Evolutionary conservation across 2,888 invertebrate genomes (phyloP), one percentile per base, ranked within the genome.

Genomic region (Junonia oenone): DNA sequence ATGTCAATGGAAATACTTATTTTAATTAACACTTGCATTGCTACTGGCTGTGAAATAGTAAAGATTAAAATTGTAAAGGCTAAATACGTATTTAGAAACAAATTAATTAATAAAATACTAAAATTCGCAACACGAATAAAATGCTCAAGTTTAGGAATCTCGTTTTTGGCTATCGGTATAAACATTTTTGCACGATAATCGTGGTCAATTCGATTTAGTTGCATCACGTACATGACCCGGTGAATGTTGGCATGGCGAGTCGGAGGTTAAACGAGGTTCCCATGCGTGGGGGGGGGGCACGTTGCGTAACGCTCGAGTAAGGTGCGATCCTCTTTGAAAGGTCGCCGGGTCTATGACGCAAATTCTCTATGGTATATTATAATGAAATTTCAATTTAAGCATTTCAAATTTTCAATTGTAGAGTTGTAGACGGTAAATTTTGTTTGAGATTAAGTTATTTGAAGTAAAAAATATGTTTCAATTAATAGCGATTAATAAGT

Each of bases 311-410:
- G 60, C 56, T 58, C 65, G 68, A 66, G 77, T 72, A 76, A 84
- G 81, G 81, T 82, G 69, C 66, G 72, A 84, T 85, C 83, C 81
- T 81, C 81, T 58, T 67, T 72, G 68, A 89, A 89, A 89, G 89
- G 87, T 89, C 86, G 72, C 49, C 58, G 46, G 53, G 51, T 43
- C 51, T 53, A 56, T 59, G 57, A 58, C 58, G 60, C 64, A 57
- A 63, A 65, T 59, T 40, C 38, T 19, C 38, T 40, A 40, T 40
- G 38, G 13, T 43, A 55, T 55, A 51, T 45, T 59, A 56, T 57
- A 54, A 43, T 43, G 6, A 43, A 26, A 26, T 43, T 43, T 22
- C 13, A 22, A 26, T 14, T 15, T 14, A 6, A 37, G 8, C 15
- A 37, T 37, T 37, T 6, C 8, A 15, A 1, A 3, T 37, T 1